phyloP scores from a whole-genome alignment of 2,888 invertebrate species.

The Muscina levida region DNA sequence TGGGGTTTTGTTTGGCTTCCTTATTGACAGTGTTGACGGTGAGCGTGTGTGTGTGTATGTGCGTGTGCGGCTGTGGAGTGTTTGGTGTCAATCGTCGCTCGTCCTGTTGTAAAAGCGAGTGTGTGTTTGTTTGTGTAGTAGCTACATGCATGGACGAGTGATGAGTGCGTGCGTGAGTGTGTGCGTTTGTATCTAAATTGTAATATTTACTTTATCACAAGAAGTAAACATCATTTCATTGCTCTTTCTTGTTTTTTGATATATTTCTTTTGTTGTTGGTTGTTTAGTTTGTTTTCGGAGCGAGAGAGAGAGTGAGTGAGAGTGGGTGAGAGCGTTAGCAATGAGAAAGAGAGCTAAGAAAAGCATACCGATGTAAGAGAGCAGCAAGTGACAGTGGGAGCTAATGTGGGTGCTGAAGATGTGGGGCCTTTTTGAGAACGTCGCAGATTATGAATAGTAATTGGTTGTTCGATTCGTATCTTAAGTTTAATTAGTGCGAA shows the following conservation, averaged over 20 bases:
- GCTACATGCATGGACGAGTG: constrained; percentile 9
- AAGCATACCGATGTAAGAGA: too few species aligned
- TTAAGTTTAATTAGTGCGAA: too few species aligned
- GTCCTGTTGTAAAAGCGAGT: constrained; percentile 52
- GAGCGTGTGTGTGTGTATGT: constrained; percentile 18
- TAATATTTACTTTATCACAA: constrained; percentile 62
- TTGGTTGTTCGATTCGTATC: too few species aligned
- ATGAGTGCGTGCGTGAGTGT: constrained; percentile 11
- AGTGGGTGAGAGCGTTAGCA: not conserved
- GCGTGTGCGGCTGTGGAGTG: constrained; percentile 25
- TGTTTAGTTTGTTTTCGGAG: constrained; percentile 13
- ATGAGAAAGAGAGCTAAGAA: too few species aligned
- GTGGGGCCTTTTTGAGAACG: not conserved
- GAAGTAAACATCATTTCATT: constrained; percentile 61
- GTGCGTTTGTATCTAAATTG: constrained; percentile 28
- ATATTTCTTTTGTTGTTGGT: constrained; percentile 40
- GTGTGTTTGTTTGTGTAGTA: constrained; percentile 31
- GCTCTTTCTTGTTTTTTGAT: constrained; percentile 35
- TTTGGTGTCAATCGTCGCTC: not conserved
- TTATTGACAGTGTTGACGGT: constrained; percentile 48
- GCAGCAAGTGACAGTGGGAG: constrained; percentile 11
- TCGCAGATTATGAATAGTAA: too few species aligned
- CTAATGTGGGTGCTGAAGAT: not conserved
- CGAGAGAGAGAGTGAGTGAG: constrained; percentile 27
- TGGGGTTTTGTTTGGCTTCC: constrained; percentile 64